Evolutionary conservation across 2,797 vertebrate genomes (phyloP).

Genomic region (Molothrus ater): DNA sequence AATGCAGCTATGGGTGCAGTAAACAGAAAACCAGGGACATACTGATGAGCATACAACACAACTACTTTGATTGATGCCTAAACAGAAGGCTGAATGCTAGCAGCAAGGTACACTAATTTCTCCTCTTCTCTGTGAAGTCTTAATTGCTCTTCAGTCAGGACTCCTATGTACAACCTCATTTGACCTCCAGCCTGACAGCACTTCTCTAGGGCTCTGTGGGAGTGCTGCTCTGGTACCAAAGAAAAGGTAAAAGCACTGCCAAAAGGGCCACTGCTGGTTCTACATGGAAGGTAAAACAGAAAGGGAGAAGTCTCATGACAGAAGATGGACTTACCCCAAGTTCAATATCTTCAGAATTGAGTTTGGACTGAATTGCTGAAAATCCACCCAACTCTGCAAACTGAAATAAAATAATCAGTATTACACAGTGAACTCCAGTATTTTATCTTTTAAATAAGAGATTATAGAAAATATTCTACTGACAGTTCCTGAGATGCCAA

Average conservation of each 20-base stretch:
- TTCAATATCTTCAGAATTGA: slow-evolving; percentile 93
- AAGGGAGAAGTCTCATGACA: not conserved
- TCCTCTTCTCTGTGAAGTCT: not conserved
- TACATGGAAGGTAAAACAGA: not conserved
- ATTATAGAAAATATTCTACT: not conserved
- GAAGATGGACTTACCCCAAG: slow-evolving; percentile 87
- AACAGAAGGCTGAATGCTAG: not conserved
- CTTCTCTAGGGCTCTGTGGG: not conserved
- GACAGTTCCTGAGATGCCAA: not conserved
- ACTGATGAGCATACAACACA: not conserved
- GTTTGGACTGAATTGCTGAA: slow-evolving; percentile 93
- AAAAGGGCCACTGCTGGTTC: not conserved
- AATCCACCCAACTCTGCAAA: slow-evolving; percentile 98
- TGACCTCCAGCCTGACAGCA: not conserved
- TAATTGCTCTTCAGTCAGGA: not conserved
- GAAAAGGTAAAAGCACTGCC: not conserved
- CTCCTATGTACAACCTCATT: not conserved
- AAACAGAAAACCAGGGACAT: not conserved
- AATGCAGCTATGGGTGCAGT: not conserved
- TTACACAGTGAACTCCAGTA: not conserved
- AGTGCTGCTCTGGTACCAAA: not conserved
- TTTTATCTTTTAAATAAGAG: not conserved
- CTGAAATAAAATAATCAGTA: slow-evolving; percentile 71
- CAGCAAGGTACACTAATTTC: not conserved
- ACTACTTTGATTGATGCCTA: not conserved